A percentile compares a stretch with the other conserved stretches of the same genome.
These are phyloP conservation scores for Mystacides longicornis DNA, from an alignment of 2,888 invertebrate species.

Conservation along the genomic window DNA sequence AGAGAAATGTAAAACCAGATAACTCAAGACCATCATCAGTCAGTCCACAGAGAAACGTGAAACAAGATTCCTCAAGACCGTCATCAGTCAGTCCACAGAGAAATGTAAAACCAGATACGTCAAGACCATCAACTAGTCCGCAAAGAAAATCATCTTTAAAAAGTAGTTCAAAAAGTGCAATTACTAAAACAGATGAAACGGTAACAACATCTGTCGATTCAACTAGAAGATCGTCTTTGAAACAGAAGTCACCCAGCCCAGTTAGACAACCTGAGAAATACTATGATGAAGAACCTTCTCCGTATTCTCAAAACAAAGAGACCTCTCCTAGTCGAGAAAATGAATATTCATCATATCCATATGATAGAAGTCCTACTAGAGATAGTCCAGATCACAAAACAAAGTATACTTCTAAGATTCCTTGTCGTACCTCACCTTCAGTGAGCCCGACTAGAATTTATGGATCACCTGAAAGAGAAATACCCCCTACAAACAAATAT, in stretches of 20 bases:
- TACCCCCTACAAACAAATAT: background rate
- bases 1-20: too few relatives aligned
- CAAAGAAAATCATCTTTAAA: background rate
- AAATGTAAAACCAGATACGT: too few relatives aligned
- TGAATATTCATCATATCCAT: slow-evolving; percentile 3
- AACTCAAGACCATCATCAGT: background rate
- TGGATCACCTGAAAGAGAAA: background rate
- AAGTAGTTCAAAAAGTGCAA: background rate
- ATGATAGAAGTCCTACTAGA: slow-evolving; percentile 1
- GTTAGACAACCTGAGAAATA: background rate
- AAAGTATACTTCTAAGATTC: slow-evolving; percentile 6
- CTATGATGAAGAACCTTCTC: background rate
- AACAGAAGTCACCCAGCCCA: background rate
- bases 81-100: slow-evolving; percentile 8
- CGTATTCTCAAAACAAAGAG: slow-evolving; percentile 6
- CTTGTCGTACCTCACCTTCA: slow-evolving; percentile 7
- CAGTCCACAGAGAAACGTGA: slow-evolving; percentile 25
- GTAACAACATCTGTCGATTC: background rate
- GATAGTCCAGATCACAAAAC: slow-evolving; percentile 1
- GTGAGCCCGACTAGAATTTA: slow-evolving; percentile 13
- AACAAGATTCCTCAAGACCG: slow-evolving; percentile 1
- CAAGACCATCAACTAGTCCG: background rate
- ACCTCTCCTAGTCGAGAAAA: slow-evolving; percentile 6
- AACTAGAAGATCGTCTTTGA: background rate
- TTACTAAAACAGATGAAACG: background rate